Base-by-base conservation (phyloP, 2,888 invertebrate species). In the Spilosoma lubricipeda region DNA sequence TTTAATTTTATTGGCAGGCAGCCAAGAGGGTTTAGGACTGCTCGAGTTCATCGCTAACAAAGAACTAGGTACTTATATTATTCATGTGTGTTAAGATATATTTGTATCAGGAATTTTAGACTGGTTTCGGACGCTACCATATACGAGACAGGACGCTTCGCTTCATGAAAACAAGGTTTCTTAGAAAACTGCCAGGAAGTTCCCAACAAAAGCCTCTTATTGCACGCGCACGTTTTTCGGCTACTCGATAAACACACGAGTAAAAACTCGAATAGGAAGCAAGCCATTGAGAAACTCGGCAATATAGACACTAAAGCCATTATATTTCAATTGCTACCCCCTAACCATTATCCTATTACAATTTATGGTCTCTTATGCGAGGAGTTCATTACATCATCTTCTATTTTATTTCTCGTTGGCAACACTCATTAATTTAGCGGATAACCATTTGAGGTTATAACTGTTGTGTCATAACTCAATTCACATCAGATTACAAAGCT, bases 401-500 rank as follows among this genome's bases (percentile, higher is more conserved):
- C 48, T 42, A 18, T n/a, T 67, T 23, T 33, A 42, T 67, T 48
- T 48, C 33, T 67, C 11, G 33, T 30, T 48, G 67, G 67, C 67
- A 67, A 48, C 33, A 67, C 48, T 63, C 30, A 18, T 18, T 59
- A 30, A 48, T 33, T 23, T 33, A 33, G 48, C 67, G 23, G 48
- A 0, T 20, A 23, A 20, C 23, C 48, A 48, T 45, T 33, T 20
- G 67, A 67, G 67, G 48, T 70, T 42, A 70, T n/a, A 59, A 63
- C 42, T 52, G 33, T 56, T 36, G 36, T 72, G 63, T 27, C 42
- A 72, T 72, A 72, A 72, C 27, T 63, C 0, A 72, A 73, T 73
- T 73, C 68, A 39, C 73, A 69, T 73, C 73, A 52, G 68, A 73
- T 39, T 73, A 73, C 73, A 52, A 33, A 33, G 69, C n/a, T 56